A percentile compares a stretch with the other conserved stretches of the same genome.
Evolutionary conservation across 2,113 vertebrate genomes (phyloP).

Genomic region (Salvelinus fontinalis): DNA sequence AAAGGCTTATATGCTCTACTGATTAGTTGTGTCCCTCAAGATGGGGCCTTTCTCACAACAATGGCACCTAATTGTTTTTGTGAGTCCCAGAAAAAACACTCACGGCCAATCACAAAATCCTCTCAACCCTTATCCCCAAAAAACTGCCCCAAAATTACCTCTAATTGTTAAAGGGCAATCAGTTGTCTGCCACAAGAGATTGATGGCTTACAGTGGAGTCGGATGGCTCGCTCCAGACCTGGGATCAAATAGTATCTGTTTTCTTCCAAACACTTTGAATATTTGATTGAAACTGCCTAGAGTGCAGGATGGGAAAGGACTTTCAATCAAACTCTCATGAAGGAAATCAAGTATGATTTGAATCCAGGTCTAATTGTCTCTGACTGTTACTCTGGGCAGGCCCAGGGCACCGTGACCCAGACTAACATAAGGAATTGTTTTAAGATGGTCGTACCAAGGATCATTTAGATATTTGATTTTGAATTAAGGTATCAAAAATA

Average conservation of each 20-base stretch:
- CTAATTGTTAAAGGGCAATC: not conserved
- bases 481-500: no score
- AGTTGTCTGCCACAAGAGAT: not conserved
- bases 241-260: not conserved
- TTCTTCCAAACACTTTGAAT: no score
- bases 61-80: not conserved
- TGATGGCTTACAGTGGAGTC: not conserved
- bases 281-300: no score
- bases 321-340: not conserved
- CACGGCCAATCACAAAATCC: not conserved
- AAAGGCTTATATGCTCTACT: no score
- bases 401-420: not conserved
- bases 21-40: no score
- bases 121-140: not conserved
- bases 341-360: not conserved
- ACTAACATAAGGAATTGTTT: no score
- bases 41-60: no score
- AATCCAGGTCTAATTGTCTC: not conserved
- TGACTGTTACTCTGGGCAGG: not conserved
- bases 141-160: not conserved
- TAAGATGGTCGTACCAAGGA: no score
- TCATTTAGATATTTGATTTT: no score
- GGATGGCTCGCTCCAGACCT: not conserved
- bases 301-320: no score
- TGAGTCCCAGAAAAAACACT: not conserved